These are phyloP conservation scores for Halictus ligatus DNA, from an alignment of 2,888 invertebrate genomes.

Conservation along the genomic window DNA sequence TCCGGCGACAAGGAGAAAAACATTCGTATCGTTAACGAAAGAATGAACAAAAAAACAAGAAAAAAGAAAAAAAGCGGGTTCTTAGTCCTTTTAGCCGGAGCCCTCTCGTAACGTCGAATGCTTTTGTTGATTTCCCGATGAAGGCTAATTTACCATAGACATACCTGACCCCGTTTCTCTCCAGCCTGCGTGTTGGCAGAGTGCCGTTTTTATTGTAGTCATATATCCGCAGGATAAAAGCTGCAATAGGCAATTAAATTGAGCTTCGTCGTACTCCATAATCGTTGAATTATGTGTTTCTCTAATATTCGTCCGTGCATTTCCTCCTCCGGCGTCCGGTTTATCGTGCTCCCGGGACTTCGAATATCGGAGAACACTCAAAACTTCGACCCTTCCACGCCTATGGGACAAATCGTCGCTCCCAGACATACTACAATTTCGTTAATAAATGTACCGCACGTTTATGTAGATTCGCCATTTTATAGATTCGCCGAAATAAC, in stretches of 20 bases:
- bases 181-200: conserved; percentile 68
- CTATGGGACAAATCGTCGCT: background rate
- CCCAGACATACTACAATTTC: background rate
- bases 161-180: conserved; percentile 71
- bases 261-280: conserved; percentile 48
- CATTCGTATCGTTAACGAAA: conserved; percentile 16
- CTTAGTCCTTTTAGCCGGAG: conserved; percentile 42
- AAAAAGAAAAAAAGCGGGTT: conserved; percentile 7
- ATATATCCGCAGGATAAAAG: conserved; percentile 65
- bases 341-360: background rate
- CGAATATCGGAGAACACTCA: background rate
- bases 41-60: background rate
- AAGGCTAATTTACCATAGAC: conserved; percentile 72
- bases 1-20: conserved; percentile 11
- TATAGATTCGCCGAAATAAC: background rate
- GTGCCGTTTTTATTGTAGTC: conserved; percentile 69
- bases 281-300: conserved; percentile 31
- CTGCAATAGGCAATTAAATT: conserved; percentile 63
- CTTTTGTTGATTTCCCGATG: conserved; percentile 65
- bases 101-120: conserved; percentile 49
- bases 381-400: background rate
- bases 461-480: background rate
- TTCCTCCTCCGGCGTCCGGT: background rate
- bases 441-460: background rate
- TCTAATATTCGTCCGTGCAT: conserved; percentile 8